phyloP scores from a whole-genome alignment of 2,888 invertebrate species.

The Nasonovia ribisnigri region DNA sequence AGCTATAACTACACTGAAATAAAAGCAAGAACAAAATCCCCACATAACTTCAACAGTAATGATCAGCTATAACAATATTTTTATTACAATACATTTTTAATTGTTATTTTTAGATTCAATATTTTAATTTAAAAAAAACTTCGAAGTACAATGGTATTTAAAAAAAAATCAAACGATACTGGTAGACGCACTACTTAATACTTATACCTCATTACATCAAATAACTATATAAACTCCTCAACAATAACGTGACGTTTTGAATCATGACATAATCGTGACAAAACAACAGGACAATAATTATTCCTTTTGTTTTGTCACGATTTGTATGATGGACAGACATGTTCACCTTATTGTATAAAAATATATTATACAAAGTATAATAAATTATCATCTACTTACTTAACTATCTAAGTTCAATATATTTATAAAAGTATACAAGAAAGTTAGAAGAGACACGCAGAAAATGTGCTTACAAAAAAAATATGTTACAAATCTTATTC shows the following conservation, averaged over 20 bases:
- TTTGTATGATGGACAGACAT: not conserved
- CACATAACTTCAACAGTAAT: not conserved
- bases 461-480: not conserved
- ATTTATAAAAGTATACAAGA: not conserved
- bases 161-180: not conserved
- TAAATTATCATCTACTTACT: not conserved
- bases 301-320: not conserved
- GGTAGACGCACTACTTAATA: not conserved
- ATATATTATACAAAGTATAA: not conserved
- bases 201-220: not conserved
- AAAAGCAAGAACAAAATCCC: not conserved
- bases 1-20: not conserved
- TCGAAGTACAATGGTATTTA: not conserved
- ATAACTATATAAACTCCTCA: not conserved
- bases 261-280: not conserved
- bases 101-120: not conserved
- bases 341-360: not conserved
- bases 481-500: not conserved
- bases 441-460: not conserved
- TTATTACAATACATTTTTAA: not conserved
- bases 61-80: not conserved
- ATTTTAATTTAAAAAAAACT: not conserved
- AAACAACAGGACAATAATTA: no score
- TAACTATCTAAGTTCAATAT: not conserved
- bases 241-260: not conserved